These are phyloP conservation scores for Zeus faber DNA, from an alignment of 2,113 vertebrate species.

Conservation along the genomic window DNA sequence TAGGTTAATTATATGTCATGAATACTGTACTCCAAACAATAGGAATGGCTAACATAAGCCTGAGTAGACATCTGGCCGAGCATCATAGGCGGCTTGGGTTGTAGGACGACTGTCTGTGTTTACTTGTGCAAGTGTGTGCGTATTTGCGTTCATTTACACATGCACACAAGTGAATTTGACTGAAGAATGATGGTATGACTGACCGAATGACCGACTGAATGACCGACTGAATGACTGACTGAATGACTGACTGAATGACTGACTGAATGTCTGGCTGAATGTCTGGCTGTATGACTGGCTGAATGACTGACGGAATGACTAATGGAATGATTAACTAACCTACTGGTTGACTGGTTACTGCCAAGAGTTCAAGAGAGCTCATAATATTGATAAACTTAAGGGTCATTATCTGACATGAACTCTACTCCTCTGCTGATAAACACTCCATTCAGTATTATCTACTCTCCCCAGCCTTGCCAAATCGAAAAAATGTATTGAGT, in stretches of 20 bases:
- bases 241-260: conserved; percentile 15
- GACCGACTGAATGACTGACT: conserved; percentile 8
- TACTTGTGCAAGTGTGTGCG: neutral
- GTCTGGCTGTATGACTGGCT: neutral
- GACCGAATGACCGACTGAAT: conserved; percentile 9
- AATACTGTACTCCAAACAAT: conserved; percentile 38
- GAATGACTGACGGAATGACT: conserved; percentile 10
- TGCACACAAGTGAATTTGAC: neutral
- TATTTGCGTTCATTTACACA: neutral
- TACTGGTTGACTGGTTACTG: too few relatives aligned
- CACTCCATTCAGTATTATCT: too few relatives aligned
- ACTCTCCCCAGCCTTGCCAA: too few relatives aligned
- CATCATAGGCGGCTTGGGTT: neutral
- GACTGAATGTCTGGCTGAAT: neutral
- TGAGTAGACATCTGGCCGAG: neutral
- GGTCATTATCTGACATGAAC: conserved; percentile 52
- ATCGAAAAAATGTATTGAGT: too few relatives aligned
- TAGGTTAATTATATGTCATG: conserved; percentile 30
- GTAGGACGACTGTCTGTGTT: too few relatives aligned
- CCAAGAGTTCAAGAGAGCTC: conserved; percentile 38
- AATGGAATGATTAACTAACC: too few relatives aligned
- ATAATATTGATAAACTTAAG: conserved; percentile 42
- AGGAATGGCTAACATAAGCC: conserved; percentile 13
- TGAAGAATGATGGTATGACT: conserved; percentile 2
- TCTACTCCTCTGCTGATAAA: conserved; percentile 49